Evolutionary conservation across 2,113 vertebrate genomes (phyloP).

Genomic region (Zosterops hypoxanthus): DNA sequence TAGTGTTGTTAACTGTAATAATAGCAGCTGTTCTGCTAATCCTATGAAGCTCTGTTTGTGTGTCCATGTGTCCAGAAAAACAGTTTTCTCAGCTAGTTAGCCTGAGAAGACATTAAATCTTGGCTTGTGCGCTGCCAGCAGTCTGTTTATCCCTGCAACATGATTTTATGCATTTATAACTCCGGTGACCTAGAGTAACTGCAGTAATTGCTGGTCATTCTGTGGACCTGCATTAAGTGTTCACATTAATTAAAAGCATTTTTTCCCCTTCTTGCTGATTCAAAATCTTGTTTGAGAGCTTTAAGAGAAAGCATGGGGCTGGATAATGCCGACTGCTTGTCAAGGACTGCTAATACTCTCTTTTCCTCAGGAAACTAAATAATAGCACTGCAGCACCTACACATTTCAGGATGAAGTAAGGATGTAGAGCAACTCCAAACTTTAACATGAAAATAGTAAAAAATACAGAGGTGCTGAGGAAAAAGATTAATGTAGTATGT

Average conservation of each 20-base stretch:
- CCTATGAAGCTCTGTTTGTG: neutral
- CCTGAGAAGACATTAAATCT: neutral
- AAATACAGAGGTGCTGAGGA: neutral
- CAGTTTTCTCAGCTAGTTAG: neutral
- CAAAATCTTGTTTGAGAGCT: neutral
- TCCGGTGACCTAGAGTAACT: neutral
- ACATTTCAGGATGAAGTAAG: neutral
- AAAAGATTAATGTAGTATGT: neutral
- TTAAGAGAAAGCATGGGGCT: neutral
- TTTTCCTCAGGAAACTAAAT: neutral
- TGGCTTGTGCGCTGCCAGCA: neutral
- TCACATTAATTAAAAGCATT: neutral
- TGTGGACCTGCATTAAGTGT: neutral
- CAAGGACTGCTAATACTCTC: neutral
- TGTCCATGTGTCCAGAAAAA: neutral
- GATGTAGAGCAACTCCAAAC: neutral
- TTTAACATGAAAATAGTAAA: neutral
- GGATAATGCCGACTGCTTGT: neutral
- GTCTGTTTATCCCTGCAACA: neutral
- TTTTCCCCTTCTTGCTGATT: neutral
- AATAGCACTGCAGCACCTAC: neutral
- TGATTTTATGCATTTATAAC: neutral
- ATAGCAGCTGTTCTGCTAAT: neutral
- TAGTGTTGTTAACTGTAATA: neutral
- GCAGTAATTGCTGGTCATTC: neutral